Conservation (phyloP, 2,797 vertebrate genomes). For the Typhlichthys subterraneus region DNA sequence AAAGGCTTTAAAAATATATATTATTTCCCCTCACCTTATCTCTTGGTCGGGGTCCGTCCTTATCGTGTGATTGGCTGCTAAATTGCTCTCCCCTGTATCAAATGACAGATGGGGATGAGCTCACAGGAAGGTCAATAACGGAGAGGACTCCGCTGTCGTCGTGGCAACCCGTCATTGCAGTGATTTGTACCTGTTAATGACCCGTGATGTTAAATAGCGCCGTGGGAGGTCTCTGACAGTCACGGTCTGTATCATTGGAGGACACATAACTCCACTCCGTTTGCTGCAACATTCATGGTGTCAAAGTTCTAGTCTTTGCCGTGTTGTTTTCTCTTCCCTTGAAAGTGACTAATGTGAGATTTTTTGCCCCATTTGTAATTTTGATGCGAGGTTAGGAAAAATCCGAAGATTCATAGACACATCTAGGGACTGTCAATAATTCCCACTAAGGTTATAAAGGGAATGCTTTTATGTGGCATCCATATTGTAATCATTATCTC, state of each 20-base stretch:
- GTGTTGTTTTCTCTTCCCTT: not conserved
- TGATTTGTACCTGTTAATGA: conserved; percentile 65
- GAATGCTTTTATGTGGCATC: not conserved
- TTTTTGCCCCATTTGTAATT: conserved; percentile 45
- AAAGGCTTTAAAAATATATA: conserved; percentile 15
- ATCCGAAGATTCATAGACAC: conserved; percentile 6
- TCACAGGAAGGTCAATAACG: conserved; percentile 45
- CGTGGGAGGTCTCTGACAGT: conserved; percentile 32
- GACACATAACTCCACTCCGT: conserved; percentile 24
- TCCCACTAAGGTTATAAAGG: not conserved
- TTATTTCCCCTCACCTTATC: not conserved
- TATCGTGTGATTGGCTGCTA: conserved; percentile 54
- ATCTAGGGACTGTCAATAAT: conserved; percentile 14
- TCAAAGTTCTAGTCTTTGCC: not conserved
- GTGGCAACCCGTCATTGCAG: conserved; percentile 35
- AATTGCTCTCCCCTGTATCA: conserved; percentile 39
- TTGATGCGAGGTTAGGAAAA: conserved; percentile 34
- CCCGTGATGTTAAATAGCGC: conserved; percentile 51
- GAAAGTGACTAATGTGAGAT: conserved; percentile 36
- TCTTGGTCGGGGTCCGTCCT: conserved; percentile 23
- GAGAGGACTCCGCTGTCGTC: conserved; percentile 24
- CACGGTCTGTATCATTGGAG: conserved; percentile 33
- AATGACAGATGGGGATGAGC: conserved; percentile 45
- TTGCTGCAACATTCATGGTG: not conserved
- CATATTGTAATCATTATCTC: conserved; percentile 8